phyloP scores from a whole-genome alignment of 2,888 invertebrate genomes.

The Drosophila cyrtoloma region DNA sequence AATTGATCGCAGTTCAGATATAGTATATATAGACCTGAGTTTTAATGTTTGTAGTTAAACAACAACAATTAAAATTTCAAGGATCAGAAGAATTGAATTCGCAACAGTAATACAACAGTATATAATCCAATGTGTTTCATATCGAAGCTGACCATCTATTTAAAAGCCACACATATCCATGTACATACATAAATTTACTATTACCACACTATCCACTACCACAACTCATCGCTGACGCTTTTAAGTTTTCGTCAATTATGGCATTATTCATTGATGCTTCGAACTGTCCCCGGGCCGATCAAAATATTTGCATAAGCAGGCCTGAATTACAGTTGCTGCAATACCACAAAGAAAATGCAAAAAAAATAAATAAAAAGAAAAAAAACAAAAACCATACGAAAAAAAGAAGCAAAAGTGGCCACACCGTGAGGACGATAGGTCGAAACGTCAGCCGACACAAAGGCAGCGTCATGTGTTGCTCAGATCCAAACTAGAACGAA shows the following conservation, averaged over 20 bases:
- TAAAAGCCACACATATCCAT: neutral
- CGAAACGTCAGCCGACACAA: conserved; percentile 34
- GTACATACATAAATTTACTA: neutral
- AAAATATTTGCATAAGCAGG: conserved; percentile 74
- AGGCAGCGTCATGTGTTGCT: conserved; percentile 70
- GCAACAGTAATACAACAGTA: neutral
- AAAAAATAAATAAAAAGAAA: neutral
- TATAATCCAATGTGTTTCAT: neutral
- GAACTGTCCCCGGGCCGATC: conserved; percentile 54
- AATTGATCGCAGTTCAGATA: neutral
- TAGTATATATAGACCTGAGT: neutral
- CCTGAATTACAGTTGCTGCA: conserved; percentile 68
- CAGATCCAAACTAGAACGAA: conserved; percentile 27
- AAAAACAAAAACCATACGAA: neutral
- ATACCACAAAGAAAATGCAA: conserved; percentile 2
- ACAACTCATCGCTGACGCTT: conserved; percentile 38
- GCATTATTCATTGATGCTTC: conserved; percentile 41
- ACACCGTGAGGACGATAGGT: conserved; percentile 6
- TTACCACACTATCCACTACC: neutral
- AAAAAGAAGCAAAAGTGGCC: conserved; percentile 31
- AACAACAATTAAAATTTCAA: neutral
- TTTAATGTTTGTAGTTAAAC: neutral
- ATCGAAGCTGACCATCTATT: neutral
- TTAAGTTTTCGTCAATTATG: conserved; percentile 45
- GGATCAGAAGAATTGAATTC: neutral